Evolutionary conservation across 2,797 vertebrate genomes (phyloP).

Genomic region (Anas georgica): DNA sequence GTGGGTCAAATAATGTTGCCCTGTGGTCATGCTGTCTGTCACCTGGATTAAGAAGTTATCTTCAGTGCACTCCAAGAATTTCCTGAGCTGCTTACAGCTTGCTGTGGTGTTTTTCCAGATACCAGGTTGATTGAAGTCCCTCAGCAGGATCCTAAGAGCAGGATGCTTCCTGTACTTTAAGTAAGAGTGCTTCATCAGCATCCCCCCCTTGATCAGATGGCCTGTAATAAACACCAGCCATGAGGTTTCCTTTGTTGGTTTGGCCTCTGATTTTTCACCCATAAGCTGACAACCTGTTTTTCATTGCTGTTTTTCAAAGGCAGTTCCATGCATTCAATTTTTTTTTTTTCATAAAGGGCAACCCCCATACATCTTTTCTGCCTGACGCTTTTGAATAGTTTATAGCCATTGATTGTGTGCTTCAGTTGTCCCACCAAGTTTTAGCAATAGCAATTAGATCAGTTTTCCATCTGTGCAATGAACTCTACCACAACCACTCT

Average conservation of each 20-base stretch:
- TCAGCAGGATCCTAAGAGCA: neutral
- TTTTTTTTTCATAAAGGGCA: neutral
- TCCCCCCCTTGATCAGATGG: neutral
- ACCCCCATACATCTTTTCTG: neutral
- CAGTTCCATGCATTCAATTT: neutral
- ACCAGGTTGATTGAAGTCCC: too few relatives aligned
- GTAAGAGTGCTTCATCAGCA: neutral
- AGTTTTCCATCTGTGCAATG: neutral
- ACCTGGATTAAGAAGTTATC: neutral
- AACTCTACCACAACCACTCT: too few relatives aligned
- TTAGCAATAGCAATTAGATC: neutral
- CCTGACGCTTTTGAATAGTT: neutral
- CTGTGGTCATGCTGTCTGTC: neutral
- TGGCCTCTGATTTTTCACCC: neutral
- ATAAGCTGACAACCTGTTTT: neutral
- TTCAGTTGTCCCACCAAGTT: neutral
- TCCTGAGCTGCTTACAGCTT: neutral
- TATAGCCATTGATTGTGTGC: neutral
- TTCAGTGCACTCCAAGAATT: neutral
- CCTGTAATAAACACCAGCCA: neutral
- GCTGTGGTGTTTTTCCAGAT: neutral
- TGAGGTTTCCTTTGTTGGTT: neutral
- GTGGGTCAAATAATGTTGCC: neutral
- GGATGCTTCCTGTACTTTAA: neutral
- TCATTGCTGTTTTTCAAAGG: neutral